Conservation (phyloP, 2,888 invertebrate species). For the Cosmopolites sordidus region DNA sequence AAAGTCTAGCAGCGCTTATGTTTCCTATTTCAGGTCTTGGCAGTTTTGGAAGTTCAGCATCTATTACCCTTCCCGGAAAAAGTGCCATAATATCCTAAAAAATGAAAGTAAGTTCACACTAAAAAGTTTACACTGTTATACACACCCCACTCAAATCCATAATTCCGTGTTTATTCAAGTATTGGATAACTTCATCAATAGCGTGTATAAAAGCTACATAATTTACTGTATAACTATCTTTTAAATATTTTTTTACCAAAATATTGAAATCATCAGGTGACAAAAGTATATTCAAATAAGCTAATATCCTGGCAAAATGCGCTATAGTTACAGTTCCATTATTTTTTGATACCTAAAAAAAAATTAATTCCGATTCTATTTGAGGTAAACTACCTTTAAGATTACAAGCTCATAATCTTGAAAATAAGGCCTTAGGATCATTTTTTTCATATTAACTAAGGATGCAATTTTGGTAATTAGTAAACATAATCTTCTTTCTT, state of each 20-base stretch:
- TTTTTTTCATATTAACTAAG: constrained; percentile 52
- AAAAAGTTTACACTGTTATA: too few relatives aligned
- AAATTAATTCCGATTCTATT: not conserved
- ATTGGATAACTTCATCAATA: constrained; percentile 62
- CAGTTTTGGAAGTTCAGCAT: constrained; percentile 65
- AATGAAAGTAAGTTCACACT: too few relatives aligned
- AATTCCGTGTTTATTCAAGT: constrained; percentile 53
- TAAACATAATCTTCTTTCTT: constrained; percentile 63
- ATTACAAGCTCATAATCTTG: constrained; percentile 67
- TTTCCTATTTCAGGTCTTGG: constrained; percentile 63
- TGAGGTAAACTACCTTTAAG: not conserved
- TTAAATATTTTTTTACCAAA: constrained; percentile 69
- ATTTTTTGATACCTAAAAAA: constrained; percentile 64
- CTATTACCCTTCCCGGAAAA: constrained; percentile 63
- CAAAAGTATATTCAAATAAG: constrained; percentile 65
- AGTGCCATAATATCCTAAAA: constrained; percentile 50
- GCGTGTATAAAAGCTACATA: constrained; percentile 71
- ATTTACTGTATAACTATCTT: constrained; percentile 72
- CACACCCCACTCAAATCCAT: constrained; percentile 56
- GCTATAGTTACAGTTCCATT: constrained; percentile 71
- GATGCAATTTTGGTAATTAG: constrained; percentile 71
- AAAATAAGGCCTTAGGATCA: constrained; percentile 69
- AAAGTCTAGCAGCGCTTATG: constrained; percentile 51
- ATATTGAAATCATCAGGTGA: constrained; percentile 70
- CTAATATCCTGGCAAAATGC: constrained; percentile 70